Evolutionary conservation across 2,797 vertebrate species (phyloP).

Genomic region (Zalophus californianus): DNA sequence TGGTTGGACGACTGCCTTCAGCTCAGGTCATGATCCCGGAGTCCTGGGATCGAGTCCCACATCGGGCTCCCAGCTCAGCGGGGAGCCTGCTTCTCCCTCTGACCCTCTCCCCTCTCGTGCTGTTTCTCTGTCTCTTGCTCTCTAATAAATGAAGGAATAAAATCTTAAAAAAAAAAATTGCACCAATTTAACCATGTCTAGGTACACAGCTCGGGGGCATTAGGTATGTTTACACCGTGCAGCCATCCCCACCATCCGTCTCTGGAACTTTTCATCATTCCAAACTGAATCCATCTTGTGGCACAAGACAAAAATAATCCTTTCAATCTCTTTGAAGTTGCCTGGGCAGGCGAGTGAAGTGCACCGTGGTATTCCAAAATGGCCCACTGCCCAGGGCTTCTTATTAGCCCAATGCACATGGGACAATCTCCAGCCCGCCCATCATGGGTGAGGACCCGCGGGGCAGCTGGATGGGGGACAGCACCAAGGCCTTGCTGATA

Average conservation of each 20-base stretch:
- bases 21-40: too few species aligned
- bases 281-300: too few species aligned
- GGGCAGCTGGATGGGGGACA: too few species aligned
- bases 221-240: accelerated
- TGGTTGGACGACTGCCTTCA: too few species aligned
- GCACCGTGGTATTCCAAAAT: background rate
- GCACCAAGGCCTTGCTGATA: accelerated
- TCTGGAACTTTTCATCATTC: background rate
- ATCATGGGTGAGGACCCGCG: accelerated
- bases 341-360: background rate
- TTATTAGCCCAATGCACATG: accelerated
- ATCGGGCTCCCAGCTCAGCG: too few species aligned
- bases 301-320: too few species aligned
- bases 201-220: accelerated
- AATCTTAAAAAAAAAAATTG: too few species aligned
- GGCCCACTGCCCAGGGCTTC: background rate
- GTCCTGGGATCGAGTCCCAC: too few species aligned
- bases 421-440: background rate
- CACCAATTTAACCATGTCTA: accelerated
- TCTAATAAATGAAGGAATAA: too few species aligned
- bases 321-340: background rate
- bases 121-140: too few species aligned
- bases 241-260: accelerated
- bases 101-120: too few species aligned
- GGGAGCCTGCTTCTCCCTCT: too few species aligned